Evolutionary conservation across 2,113 vertebrate species (phyloP).

Genomic region (Osmerus mordax): DNA sequence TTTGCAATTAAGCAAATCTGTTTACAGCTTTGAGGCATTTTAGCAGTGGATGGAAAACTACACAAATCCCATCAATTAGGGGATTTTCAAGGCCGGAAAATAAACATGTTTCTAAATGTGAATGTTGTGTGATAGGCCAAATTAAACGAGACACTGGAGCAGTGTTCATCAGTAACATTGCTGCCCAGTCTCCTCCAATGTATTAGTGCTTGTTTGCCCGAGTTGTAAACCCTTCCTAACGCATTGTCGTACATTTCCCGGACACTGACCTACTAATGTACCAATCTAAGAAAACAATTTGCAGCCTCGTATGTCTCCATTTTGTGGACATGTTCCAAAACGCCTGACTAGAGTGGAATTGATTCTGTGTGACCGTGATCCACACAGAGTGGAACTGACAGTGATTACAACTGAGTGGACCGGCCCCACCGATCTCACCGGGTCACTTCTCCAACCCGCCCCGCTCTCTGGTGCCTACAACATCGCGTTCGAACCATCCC

Average conservation of each 20-base stretch:
- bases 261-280: constrained; percentile 4
- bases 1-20: too few relatives aligned
- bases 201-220: too few relatives aligned
- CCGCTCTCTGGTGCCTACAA: background rate
- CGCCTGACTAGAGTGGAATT: background rate
- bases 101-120: too few relatives aligned
- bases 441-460: too few relatives aligned
- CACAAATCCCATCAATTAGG: too few relatives aligned
- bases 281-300: constrained; percentile 4
- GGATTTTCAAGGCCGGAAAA: too few relatives aligned
- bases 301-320: background rate
- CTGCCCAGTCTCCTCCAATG: background rate
- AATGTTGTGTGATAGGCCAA: too few relatives aligned
- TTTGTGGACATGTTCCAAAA: constrained; percentile 1
- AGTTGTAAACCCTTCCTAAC: background rate
- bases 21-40: too few relatives aligned
- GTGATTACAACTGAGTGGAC: constrained; percentile 4
- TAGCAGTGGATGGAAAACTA: too few relatives aligned
- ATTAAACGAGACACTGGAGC: too few relatives aligned
- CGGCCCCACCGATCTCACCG: background rate
- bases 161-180: too few relatives aligned
- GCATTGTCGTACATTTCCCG: background rate
- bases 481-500: too few relatives aligned
- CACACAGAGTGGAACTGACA: constrained; percentile 1
- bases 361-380: background rate